Conservation (phyloP, 2,888 invertebrate genomes). For the Drosophila hamatofila region DNA sequence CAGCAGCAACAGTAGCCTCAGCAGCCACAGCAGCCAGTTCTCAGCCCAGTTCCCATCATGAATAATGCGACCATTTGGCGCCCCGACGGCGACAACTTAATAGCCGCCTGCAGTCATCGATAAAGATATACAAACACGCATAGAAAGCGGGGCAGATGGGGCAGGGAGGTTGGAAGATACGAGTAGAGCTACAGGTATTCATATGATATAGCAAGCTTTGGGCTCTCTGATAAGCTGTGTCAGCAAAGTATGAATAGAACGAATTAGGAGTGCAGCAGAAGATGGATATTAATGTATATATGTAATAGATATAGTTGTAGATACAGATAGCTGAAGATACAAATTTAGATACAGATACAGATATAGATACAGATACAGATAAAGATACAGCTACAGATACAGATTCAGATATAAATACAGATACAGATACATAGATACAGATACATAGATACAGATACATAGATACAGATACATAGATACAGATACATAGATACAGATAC, state of each 20-base stretch:
- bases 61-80: constrained; percentile 74
- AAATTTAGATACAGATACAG: background rate
- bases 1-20: constrained; percentile 5
- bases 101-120: constrained; percentile 68
- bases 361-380: background rate
- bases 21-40: constrained; percentile 10
- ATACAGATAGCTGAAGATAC: constrained; percentile 2
- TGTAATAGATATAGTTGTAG: background rate
- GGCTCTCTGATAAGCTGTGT: constrained; percentile 4
- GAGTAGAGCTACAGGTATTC: constrained; percentile 5
- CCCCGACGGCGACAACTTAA: constrained; percentile 78
- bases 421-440: too few relatives aligned
- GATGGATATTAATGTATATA: background rate
- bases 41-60: constrained; percentile 76
- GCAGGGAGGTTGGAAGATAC: background rate
- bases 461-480: constrained; percentile 6
- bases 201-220: background rate
- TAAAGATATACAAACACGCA: constrained; percentile 43
- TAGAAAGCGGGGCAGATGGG: constrained; percentile 3
- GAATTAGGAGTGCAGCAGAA: background rate
- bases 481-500: constrained; percentile 1
- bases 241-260: background rate
- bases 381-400: background rate
- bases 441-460: background rate
- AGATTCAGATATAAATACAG: background rate